These are phyloP conservation scores for Perca schrenkii DNA, from an alignment of 2,113 vertebrate genomes.

Conservation along the genomic window DNA sequence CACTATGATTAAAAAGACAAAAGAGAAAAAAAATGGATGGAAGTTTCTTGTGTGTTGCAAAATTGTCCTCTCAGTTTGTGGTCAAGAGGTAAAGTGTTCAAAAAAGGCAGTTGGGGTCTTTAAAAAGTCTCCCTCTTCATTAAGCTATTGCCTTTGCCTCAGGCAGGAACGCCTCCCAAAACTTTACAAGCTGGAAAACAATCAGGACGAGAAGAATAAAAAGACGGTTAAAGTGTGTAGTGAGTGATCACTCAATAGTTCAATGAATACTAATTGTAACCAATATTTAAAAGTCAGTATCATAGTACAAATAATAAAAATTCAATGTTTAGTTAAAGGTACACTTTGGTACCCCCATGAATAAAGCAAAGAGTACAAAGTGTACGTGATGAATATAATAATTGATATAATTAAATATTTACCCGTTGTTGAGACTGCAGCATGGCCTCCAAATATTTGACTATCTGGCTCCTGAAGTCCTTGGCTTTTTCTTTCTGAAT, in stretches of 20 bases:
- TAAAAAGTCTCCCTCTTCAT: slow-evolving; percentile 71
- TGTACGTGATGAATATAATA: neutral
- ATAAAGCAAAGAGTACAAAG: neutral
- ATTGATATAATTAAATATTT: slow-evolving; percentile 45
- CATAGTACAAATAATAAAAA: neutral
- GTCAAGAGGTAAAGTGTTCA: slow-evolving; percentile 87
- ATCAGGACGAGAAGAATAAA: slow-evolving; percentile 7
- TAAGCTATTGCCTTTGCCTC: slow-evolving; percentile 98
- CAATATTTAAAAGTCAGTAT: neutral
- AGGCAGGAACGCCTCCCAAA: slow-evolving; percentile 97
- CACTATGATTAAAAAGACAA: slow-evolving; percentile 58
- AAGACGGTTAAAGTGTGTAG: slow-evolving; percentile 2
- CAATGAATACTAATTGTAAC: neutral
- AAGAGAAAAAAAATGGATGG: slow-evolving; percentile 55
- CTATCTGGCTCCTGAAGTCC: slow-evolving; percentile 94
- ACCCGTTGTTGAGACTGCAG: slow-evolving; percentile 95
- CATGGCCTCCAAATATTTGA: slow-evolving; percentile 93
- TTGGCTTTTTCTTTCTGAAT: slow-evolving; percentile 94
- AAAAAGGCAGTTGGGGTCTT: slow-evolving; percentile 85
- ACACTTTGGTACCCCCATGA: neutral
- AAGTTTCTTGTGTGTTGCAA: slow-evolving; percentile 66
- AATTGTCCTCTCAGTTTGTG: slow-evolving; percentile 76
- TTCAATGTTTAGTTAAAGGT: neutral
- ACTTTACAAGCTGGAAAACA: slow-evolving; percentile 91
- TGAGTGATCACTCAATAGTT: neutral